Conservation (phyloP, 2,888 invertebrate genomes). For the Dasypogon diadema region DNA sequence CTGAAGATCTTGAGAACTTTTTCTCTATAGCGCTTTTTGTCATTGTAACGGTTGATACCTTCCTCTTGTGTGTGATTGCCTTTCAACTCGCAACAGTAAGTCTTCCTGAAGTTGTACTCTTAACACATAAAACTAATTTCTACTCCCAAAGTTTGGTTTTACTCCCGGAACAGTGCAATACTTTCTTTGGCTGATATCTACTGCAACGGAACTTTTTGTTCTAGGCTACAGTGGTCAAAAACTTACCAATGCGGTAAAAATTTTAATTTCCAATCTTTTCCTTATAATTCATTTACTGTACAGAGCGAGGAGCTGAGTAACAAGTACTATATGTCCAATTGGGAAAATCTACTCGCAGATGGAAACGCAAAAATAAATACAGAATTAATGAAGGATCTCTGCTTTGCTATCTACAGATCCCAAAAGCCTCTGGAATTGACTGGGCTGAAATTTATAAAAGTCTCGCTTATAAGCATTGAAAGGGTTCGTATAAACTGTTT, state of each 20-base stretch:
- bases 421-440: conserved; percentile 45
- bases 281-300: not conserved
- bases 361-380: conserved; percentile 21
- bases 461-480: conserved; percentile 44
- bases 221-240: conserved; percentile 41
- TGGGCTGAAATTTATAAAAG: conserved; percentile 45
- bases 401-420: conserved; percentile 44
- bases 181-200: conserved; percentile 39
- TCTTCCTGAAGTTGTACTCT: conserved; percentile 38
- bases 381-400: conserved; percentile 21
- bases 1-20: conserved; percentile 18
- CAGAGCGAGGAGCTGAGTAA: conserved; percentile 46
- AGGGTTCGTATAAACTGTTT: conserved; percentile 15
- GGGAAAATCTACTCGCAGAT: conserved; percentile 39
- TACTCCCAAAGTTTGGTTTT: conserved; percentile 49
- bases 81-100: conserved; percentile 52
- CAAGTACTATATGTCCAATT: conserved; percentile 50
- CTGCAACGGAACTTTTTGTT: conserved; percentile 32
- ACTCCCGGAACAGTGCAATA: conserved; percentile 38
- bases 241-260: conserved; percentile 38
- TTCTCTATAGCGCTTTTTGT: conserved; percentile 45
- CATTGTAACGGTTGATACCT: conserved; percentile 20
- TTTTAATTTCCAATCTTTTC: not conserved
- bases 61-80: conserved; percentile 50
- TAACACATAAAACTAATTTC: conserved; percentile 27